Conservation (phyloP, 1,140 invertebrate genomes). For the Ptiloglossa arizonensis region DNA sequence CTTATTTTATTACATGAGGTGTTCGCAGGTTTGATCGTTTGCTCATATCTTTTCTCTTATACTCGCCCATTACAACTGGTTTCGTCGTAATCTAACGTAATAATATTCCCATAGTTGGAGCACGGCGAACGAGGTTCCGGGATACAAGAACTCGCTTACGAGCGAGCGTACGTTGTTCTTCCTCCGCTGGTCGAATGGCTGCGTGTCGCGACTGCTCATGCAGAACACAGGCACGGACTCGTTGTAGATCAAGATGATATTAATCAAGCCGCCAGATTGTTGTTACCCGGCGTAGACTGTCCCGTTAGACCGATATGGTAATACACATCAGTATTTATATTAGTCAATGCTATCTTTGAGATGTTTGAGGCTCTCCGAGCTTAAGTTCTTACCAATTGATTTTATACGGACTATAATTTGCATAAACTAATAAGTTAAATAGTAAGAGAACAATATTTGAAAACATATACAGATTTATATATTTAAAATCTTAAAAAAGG, state of each 20-base stretch:
- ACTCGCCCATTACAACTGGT: too few species aligned
- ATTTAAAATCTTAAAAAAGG: too few species aligned
- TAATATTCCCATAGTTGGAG: constrained; percentile 81
- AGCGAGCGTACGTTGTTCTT: constrained; percentile 92
- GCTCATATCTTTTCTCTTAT: too few species aligned
- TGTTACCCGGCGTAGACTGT: constrained; percentile 94
- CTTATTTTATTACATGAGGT: constrained; percentile 95
- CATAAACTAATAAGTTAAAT: too few species aligned
- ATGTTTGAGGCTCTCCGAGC: too few species aligned
- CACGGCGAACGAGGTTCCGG: constrained; percentile 83
- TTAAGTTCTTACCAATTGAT: too few species aligned
- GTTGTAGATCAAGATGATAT: constrained; percentile 93
- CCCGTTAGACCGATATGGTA: constrained; percentile 87
- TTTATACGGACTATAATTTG: not conserved
- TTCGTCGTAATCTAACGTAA: not conserved
- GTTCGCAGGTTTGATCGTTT: constrained; percentile 86
- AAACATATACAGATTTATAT: too few species aligned
- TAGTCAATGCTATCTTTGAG: too few species aligned
- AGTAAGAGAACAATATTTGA: too few species aligned
- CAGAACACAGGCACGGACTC: constrained; percentile 89
- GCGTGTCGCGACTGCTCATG: constrained; percentile 90
- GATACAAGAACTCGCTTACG: constrained; percentile 91
- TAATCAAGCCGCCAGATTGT: constrained; percentile 91
- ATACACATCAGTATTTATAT: constrained; percentile 8
- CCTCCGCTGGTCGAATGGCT: constrained; percentile 95